phyloP scores from a whole-genome alignment of 2,113 vertebrate species.

The Macaca mulatta region DNA sequence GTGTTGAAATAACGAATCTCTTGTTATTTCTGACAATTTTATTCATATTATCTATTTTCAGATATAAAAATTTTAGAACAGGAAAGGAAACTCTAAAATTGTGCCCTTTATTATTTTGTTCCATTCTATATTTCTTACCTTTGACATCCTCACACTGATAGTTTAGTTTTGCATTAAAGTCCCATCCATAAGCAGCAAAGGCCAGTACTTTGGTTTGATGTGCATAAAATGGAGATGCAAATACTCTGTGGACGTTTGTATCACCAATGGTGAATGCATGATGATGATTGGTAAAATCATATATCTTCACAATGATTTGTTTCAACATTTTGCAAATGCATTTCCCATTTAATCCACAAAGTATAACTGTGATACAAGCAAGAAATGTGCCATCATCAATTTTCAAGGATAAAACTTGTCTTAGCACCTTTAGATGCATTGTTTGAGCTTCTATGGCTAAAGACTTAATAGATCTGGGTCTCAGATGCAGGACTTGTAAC shows the following conservation, averaged over 20 bases:
- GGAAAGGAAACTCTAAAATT: neutral
- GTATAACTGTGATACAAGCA: neutral
- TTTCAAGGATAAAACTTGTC: neutral
- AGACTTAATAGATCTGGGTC: neutral
- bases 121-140: neutral
- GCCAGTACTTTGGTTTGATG: neutral
- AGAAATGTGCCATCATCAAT: neutral
- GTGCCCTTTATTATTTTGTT: neutral
- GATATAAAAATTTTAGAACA: neutral
- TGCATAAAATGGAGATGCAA: neutral
- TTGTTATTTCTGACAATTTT: conserved; percentile 7
- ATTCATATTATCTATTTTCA: neutral
- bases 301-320: neutral
- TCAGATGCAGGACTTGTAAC: neutral
- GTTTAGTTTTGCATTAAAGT: neutral
- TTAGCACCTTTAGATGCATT: neutral
- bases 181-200: neutral
- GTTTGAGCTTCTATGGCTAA: neutral
- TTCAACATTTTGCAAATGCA: neutral
- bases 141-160: neutral
- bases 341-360: neutral
- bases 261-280: neutral
- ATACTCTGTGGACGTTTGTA: neutral
- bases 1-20: neutral
- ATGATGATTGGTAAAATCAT: neutral